Evolutionary conservation across 2,888 invertebrate genomes (phyloP).

Genomic region (Unio delphinus): DNA sequence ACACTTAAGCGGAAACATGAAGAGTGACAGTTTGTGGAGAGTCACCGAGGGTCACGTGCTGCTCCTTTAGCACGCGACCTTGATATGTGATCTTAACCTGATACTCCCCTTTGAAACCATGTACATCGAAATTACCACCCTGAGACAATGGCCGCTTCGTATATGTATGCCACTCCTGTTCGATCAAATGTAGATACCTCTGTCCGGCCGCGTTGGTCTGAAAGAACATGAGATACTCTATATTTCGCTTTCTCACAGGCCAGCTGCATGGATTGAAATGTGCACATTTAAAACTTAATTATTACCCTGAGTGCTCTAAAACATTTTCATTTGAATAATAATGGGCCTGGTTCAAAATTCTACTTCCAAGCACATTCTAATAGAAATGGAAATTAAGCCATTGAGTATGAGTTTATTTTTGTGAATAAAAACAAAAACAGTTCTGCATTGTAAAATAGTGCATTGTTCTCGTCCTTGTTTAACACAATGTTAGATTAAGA

Average conservation of each 20-base stretch:
- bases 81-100: conserved; percentile 26
- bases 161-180: conserved; percentile 40
- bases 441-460: too few species aligned
- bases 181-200: conserved; percentile 22
- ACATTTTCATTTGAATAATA: too few species aligned
- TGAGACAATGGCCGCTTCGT: conserved; percentile 13
- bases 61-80: conserved; percentile 7
- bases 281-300: too few species aligned
- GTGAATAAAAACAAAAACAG: too few species aligned
- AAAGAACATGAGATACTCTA: conserved; percentile 1
- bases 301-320: too few species aligned
- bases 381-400: too few species aligned
- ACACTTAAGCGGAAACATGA: not conserved
- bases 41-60: not conserved
- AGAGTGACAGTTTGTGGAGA: not conserved
- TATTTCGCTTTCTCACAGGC: not conserved
- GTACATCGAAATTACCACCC: conserved; percentile 15
- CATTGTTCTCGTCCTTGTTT: too few species aligned
- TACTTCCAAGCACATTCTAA: too few species aligned
- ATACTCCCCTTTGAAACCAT: conserved; percentile 39
- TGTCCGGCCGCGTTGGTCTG: conserved; percentile 33
- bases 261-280: too few species aligned
- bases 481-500: too few species aligned
- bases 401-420: too few species aligned
- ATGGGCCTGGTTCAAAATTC: too few species aligned